phyloP scores from a whole-genome alignment of 1,140 invertebrate genomes.

The Batillaria attramentaria region DNA sequence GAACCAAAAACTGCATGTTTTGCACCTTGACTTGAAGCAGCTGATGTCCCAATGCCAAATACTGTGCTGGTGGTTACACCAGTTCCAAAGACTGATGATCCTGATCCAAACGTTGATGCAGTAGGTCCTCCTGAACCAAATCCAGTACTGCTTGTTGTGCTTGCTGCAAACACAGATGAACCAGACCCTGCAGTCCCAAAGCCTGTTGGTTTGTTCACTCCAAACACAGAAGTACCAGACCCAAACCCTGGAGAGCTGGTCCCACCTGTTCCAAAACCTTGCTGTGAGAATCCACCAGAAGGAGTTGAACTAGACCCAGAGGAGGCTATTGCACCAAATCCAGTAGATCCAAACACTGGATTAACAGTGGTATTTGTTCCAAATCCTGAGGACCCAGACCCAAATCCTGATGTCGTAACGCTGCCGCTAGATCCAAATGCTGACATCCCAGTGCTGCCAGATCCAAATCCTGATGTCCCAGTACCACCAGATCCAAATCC shows the following conservation, averaged over 20 bases:
- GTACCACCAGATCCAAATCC: constrained; percentile 6
- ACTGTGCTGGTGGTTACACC: not conserved
- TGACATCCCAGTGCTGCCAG: too few relatives aligned
- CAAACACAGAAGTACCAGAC: too few relatives aligned
- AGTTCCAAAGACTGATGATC: not conserved
- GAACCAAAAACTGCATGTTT: too few relatives aligned
- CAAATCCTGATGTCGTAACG: not conserved
- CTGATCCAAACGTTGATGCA: constrained; percentile 25
- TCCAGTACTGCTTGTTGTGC: not conserved
- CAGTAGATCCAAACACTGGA: constrained; percentile 1
- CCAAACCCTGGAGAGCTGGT: too few relatives aligned
- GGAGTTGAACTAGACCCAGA: constrained; percentile 15
- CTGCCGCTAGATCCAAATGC: not conserved
- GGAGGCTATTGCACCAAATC: not conserved
- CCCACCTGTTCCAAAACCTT: too few relatives aligned
- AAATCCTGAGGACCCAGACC: constrained; percentile 27
- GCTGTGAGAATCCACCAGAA: too few relatives aligned
- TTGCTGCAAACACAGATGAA: constrained; percentile 10
- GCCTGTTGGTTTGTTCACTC: not conserved
- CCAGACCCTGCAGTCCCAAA: not conserved
- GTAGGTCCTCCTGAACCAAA: constrained; percentile 1
- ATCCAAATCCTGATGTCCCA: constrained; percentile 7
- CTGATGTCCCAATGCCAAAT: constrained; percentile 16
- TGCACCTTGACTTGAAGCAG: constrained; percentile 20
- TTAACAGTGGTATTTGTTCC: not conserved